A percentile compares a stretch with the other conserved stretches of the same genome.
These are phyloP conservation scores for Columba janthina DNA, from an alignment of 2,113 vertebrate genomes.

Conservation along the genomic window DNA sequence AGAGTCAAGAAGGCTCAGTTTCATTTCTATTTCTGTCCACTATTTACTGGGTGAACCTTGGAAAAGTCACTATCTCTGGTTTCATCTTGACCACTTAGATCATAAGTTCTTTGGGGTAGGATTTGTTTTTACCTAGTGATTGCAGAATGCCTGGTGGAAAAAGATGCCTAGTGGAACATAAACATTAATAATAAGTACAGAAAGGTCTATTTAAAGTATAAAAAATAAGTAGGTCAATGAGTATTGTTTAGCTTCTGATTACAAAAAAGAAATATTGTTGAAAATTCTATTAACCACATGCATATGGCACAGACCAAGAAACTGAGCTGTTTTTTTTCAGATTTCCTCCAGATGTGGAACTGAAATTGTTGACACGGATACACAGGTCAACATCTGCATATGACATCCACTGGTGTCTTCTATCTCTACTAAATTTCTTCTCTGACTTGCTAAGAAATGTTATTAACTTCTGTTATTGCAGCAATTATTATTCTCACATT, in stretches of 20 bases:
- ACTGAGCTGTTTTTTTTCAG: background rate
- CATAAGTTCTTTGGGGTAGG: rapidly evolving
- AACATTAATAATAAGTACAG: background rate
- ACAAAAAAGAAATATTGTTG: background rate
- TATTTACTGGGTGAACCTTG: background rate
- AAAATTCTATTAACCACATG: background rate
- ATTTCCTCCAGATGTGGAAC: background rate
- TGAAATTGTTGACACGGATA: background rate
- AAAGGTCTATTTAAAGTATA: background rate
- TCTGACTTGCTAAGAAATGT: background rate
- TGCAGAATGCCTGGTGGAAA: background rate
- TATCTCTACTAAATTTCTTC: background rate
- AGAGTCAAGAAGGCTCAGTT: background rate
- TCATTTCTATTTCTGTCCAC: background rate
- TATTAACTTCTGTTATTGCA: background rate
- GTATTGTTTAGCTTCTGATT: background rate
- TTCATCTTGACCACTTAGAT: background rate
- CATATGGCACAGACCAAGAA: background rate
- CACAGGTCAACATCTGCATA: background rate
- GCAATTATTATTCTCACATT: background rate
- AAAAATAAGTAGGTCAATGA: background rate
- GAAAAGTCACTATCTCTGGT: background rate
- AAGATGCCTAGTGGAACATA: background rate
- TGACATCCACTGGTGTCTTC: background rate
- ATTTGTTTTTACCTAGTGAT: background rate